A percentile compares a stretch with the other conserved stretches of the same genome.
These are phyloP conservation scores for Manduca sexta DNA, from an alignment of 1,140 invertebrate genomes.

Conservation along the genomic window DNA sequence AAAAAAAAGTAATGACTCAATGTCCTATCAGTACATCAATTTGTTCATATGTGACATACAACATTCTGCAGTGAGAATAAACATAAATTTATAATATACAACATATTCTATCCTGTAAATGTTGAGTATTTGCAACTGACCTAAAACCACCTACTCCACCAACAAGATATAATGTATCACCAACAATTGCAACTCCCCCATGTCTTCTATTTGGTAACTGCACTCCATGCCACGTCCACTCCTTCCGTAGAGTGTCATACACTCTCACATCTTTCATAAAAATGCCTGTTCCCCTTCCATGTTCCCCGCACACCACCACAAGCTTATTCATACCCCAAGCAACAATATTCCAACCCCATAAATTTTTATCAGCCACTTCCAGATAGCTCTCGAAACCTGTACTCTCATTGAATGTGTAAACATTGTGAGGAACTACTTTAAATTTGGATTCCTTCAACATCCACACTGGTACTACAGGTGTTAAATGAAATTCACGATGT, in stretches of 20 bases:
- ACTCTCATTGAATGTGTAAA: constrained; percentile 39
- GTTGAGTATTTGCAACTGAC: constrained; percentile 27
- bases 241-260: constrained; percentile 46
- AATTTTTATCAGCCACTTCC: constrained; percentile 48
- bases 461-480: constrained; percentile 41
- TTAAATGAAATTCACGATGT: constrained; percentile 30
- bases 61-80: too few relatives aligned
- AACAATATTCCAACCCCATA: constrained; percentile 57
- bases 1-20: too few relatives aligned
- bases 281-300: constrained; percentile 45
- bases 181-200: constrained; percentile 40
- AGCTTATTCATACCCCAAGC: constrained; percentile 43
- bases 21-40: too few relatives aligned
- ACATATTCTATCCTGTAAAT: too few relatives aligned
- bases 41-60: too few relatives aligned
- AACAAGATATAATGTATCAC: constrained; percentile 44
- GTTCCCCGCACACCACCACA: constrained; percentile 49
- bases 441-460: constrained; percentile 31
- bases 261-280: constrained; percentile 54
- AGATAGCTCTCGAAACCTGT: constrained; percentile 45
- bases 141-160: constrained; percentile 60
- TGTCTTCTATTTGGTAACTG: constrained; percentile 46
- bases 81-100: too few relatives aligned
- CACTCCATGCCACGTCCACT: constrained; percentile 49
- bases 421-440: constrained; percentile 33